These are phyloP conservation scores for Oryzias melastigma DNA, from an alignment of 2,113 vertebrate species.

Conservation along the genomic window DNA sequence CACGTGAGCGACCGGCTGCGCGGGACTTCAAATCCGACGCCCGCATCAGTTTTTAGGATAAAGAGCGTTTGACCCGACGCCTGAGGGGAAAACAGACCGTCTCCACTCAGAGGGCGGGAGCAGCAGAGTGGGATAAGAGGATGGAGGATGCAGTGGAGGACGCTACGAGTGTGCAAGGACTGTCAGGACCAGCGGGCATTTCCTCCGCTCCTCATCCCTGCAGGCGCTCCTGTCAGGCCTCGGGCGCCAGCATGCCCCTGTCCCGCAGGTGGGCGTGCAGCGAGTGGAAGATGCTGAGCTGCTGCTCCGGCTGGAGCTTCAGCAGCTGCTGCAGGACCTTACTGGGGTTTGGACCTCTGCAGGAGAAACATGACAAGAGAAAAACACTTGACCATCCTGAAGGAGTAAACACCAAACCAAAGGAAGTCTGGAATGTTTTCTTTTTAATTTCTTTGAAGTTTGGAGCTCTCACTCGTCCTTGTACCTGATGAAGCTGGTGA, in stretches of 20 bases:
- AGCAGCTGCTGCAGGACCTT: slow-evolving; percentile 92
- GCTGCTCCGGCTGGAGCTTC: slow-evolving; percentile 90
- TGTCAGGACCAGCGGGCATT: slow-evolving; percentile 5
- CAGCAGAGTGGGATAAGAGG: too few relatives aligned
- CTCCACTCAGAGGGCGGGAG: too few relatives aligned
- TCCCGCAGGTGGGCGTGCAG: slow-evolving; percentile 86
- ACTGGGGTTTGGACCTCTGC: slow-evolving; percentile 94
- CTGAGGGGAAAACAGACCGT: too few relatives aligned
- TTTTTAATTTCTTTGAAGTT: too few relatives aligned
- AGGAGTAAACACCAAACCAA: too few relatives aligned
- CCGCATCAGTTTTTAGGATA: too few relatives aligned
- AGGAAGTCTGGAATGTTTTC: too few relatives aligned
- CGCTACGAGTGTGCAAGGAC: slow-evolving; percentile 26
- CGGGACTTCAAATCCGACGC: too few relatives aligned
- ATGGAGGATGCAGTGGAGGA: too few relatives aligned
- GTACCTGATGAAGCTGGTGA: slow-evolving; percentile 96
- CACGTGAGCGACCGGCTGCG: too few relatives aligned
- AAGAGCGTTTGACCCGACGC: too few relatives aligned
- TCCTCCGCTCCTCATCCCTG: not conserved
- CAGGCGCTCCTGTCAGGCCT: slow-evolving; percentile 51
- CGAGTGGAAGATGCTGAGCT: slow-evolving; percentile 87
- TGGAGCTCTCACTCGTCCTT: too few relatives aligned
- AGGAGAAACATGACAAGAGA: slow-evolving; percentile 1
- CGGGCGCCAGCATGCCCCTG: slow-evolving; percentile 84
- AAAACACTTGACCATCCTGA: not conserved